Percentiles rank a stretch among this genome's conserved stretches.
Evolutionary conservation across 37 sponge, comb jelly and placozoan genomes (phyloP).

Genomic region (Crambe crambe): DNA sequence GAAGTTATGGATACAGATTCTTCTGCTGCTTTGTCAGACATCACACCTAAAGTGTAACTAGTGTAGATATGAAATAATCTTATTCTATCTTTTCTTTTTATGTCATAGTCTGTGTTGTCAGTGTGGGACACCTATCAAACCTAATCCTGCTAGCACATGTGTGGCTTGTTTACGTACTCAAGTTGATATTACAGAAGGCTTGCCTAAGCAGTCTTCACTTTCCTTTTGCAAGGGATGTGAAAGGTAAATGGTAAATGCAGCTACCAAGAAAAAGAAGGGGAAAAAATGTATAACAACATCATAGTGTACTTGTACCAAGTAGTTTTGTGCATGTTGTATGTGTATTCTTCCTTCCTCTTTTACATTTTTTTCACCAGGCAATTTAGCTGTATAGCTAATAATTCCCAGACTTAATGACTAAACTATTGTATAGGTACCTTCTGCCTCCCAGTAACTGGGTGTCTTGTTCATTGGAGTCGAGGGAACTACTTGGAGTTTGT

Average conservation of each 20-base stretch:
- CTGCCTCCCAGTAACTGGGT: slow-evolving; percentile 92
- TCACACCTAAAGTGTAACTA: no score
- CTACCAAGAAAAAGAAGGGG: background rate
- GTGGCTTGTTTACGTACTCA: slow-evolving; percentile 87
- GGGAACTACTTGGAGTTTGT: slow-evolving; percentile 90
- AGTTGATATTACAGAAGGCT: slow-evolving; percentile 91
- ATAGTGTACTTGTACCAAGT: no score
- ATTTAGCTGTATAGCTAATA: background rate
- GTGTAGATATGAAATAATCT: no score
- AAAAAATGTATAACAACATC: background rate
- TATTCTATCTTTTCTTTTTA: background rate
- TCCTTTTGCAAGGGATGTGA: slow-evolving; percentile 94
- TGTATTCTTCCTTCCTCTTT: no score
- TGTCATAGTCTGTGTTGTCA: slow-evolving; percentile 86
- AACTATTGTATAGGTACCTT: slow-evolving; percentile 73
- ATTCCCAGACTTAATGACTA: background rate
- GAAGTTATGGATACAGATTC: no score
- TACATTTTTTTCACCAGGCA: no score
- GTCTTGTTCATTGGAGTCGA: slow-evolving; percentile 81
- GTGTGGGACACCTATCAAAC: slow-evolving; percentile 91
- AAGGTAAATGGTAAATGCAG: slow-evolving; percentile 41
- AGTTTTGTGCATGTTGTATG: background rate
- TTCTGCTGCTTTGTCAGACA: no score
- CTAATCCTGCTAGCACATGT: slow-evolving; percentile 96
- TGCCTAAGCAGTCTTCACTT: slow-evolving; percentile 83